Base-by-base conservation (phyloP, 2,797 vertebrate genomes). In the Myotis vivesi region DNA sequence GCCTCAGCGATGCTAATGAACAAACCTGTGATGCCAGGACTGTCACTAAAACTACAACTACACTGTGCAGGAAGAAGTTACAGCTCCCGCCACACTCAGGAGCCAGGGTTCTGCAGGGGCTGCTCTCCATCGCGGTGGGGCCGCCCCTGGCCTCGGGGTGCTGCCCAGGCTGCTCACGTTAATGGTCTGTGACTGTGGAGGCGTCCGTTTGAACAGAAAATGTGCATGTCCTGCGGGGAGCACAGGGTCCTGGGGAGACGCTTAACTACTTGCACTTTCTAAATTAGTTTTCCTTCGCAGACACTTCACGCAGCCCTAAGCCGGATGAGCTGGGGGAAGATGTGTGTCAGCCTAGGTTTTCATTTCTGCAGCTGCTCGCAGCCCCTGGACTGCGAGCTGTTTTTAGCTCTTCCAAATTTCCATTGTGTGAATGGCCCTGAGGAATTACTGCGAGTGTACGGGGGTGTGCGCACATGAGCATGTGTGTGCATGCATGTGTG, bases 1-100 rank as follows among this genome's bases (percentile, higher is more conserved):
- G 20, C 83, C 76, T 97, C 94, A 89, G 95, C 83, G 93, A 23
- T 97, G 97, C 97, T 98, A 98, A 97, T 95, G 97, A 97, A 59
- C 92, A 36, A 83, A 75, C 1, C 0, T 91, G 72, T 94, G 93
- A 94, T 57, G 62, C 72, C 62, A 73, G 41, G 92, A 81, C n/a
- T 68, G 46, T 93, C 95, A 33, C 96, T 95, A 97, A 97, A 95
- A 71, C 72, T 76, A 51, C 94, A 93, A 87, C 81, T 91, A 41
- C 82, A 25, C n/a, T 16, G n/a, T 55, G 3, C 55, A 80, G 68
- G 33, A 87, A 17, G 7, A 87, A 46, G 2, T 46, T 87, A 33
- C 75, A 25, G 55, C 23, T 95, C 59, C 89, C 84, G 69, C 87
- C 44, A 30, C 66, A 62, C 69, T 66, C 88, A 6, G 11, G 91